Conservation (phyloP, 2,888 invertebrate species). For the Halictus ligatus region DNA sequence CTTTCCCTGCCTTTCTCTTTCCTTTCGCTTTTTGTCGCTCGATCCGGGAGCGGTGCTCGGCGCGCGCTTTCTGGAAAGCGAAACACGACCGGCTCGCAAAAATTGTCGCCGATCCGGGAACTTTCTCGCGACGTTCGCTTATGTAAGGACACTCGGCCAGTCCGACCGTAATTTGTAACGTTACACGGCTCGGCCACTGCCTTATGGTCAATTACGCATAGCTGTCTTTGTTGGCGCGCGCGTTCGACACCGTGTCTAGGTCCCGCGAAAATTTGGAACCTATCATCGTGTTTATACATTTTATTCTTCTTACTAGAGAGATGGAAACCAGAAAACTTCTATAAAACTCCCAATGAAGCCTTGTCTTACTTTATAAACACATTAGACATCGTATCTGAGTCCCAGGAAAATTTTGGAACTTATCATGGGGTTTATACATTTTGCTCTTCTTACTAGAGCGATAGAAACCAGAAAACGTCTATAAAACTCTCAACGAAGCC, state of each 20-base stretch:
- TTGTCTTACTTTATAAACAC: not conserved
- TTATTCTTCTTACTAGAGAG: not conserved
- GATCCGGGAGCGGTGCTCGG: constrained; percentile 18
- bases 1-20: not conserved
- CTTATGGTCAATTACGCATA: not conserved
- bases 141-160: constrained; percentile 16
- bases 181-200: constrained; percentile 14
- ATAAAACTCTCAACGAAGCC: too few relatives aligned
- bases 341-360: not conserved
- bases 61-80: constrained; percentile 47
- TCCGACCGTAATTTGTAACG: constrained; percentile 25
- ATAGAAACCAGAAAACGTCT: too few relatives aligned
- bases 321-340: not conserved
- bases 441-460: too few relatives aligned
- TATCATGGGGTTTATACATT: too few relatives aligned
- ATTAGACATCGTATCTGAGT: too few relatives aligned
- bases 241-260: not conserved
- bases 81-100: constrained; percentile 26
- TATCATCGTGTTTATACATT: too few relatives aligned
- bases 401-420: too few relatives aligned
- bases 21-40: constrained; percentile 14
- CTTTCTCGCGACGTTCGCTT: constrained; percentile 48
- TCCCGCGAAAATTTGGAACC: not conserved
- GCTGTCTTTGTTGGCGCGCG: not conserved
- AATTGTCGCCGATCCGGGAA: constrained; percentile 25